Evolutionary conservation across 2,797 vertebrate genomes (phyloP).

Genomic region (Chrysolophus pictus): DNA sequence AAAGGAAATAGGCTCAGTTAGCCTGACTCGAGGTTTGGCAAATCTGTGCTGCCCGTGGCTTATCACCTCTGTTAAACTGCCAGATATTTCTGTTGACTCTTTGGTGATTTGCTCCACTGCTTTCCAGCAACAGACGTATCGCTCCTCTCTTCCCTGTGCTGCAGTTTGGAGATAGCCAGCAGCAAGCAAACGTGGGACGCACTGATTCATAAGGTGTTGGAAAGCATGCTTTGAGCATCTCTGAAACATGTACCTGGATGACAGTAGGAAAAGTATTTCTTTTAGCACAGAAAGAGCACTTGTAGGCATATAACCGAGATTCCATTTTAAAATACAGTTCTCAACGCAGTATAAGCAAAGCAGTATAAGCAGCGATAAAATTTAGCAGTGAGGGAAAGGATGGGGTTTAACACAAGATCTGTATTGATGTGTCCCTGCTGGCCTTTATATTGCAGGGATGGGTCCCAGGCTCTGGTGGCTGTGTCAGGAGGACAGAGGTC

Average conservation of each 20-base stretch:
- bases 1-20: background rate
- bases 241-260: accelerated
- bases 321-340: background rate
- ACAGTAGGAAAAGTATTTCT: background rate
- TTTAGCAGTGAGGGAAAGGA: accelerated
- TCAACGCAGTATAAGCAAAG: accelerated
- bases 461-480: background rate
- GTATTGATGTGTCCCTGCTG: background rate
- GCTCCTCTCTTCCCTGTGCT: background rate
- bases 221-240: background rate
- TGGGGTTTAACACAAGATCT: accelerated
- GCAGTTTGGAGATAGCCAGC: background rate
- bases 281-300: background rate
- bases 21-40: background rate
- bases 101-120: background rate
- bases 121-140: background rate
- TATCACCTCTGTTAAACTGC: background rate
- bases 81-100: background rate
- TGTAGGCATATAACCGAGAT: background rate
- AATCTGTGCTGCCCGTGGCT: too few species aligned
- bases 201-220: background rate
- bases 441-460: background rate
- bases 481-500: background rate
- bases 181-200: background rate
- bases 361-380: accelerated